phyloP scores from a whole-genome alignment of 2,888 invertebrate genomes.

The Unio pictorum region DNA sequence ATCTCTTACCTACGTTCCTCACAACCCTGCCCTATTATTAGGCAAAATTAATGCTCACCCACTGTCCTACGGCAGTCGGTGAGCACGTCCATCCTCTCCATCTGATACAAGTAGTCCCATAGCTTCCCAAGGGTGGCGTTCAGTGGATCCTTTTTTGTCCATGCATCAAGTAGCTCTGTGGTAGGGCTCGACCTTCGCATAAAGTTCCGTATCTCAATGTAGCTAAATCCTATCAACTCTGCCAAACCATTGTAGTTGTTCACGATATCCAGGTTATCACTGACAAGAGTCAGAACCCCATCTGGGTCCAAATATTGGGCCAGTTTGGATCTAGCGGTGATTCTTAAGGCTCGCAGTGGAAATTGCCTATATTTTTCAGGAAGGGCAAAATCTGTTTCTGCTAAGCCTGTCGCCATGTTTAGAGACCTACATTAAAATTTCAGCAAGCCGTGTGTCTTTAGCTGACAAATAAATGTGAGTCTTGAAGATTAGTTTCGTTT shows the following conservation, averaged over 20 bases:
- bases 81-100: conserved; percentile 34
- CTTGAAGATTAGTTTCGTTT: too few species aligned
- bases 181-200: conserved; percentile 21
- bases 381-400: background rate
- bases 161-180: conserved; percentile 20
- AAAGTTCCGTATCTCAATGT: conserved; percentile 30
- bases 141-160: conserved; percentile 14
- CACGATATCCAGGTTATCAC: conserved; percentile 17
- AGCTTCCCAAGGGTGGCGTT: conserved; percentile 26
- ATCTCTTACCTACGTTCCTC: too few species aligned
- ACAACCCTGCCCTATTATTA: background rate
- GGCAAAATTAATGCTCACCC: conserved; percentile 19
- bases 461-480: too few species aligned
- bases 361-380: conserved; percentile 9
- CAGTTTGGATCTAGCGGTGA: conserved; percentile 19
- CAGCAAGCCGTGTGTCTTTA: too few species aligned
- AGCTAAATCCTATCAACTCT: conserved; percentile 31
- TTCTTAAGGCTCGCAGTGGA: conserved; percentile 22
- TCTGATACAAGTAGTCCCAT: conserved; percentile 21
- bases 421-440: too few species aligned
- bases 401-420: too few species aligned
- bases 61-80: conserved; percentile 27
- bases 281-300: conserved; percentile 17
- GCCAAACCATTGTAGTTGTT: conserved; percentile 35
- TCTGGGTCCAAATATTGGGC: conserved; percentile 24